Evolutionary conservation across 2,888 invertebrate genomes (phyloP).

Genomic region (Hypselothyrea guttata): DNA sequence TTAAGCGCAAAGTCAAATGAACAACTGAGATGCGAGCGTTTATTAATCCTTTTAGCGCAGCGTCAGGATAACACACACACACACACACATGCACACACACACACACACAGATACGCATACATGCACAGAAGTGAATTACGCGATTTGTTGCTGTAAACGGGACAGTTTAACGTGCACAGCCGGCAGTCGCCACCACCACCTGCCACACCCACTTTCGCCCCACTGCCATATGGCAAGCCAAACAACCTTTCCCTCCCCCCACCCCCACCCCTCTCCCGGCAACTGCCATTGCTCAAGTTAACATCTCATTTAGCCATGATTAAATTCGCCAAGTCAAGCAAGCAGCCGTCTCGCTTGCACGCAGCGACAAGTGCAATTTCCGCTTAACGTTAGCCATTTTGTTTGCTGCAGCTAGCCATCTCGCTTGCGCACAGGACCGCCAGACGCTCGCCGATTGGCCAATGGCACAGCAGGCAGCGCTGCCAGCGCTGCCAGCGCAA

Average conservation of each 20-base stretch:
- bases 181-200: conserved; percentile 39
- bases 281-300: conserved; percentile 26
- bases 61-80: conserved; percentile 31
- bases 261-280: background rate
- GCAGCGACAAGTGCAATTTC: conserved; percentile 50
- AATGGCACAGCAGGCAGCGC: background rate
- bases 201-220: background rate
- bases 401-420: conserved; percentile 48
- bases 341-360: conserved; percentile 48
- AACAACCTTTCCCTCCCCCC: conserved; percentile 4
- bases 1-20: conserved; percentile 76
- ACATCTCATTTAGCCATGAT: conserved; percentile 74
- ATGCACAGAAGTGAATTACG: conserved; percentile 59
- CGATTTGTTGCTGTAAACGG: conserved; percentile 73
- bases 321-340: conserved; percentile 46
- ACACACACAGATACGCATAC: conserved; percentile 9
- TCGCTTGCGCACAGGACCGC: conserved; percentile 29
- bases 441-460: conserved; percentile 40
- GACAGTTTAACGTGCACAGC: conserved; percentile 69
- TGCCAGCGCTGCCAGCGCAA: no score
- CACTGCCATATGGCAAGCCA: no score
- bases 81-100: conserved; percentile 3
- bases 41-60: conserved; percentile 78
- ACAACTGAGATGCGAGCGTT: conserved; percentile 75
- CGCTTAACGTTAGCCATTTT: conserved; percentile 79